Percentiles rank a stretch among this genome's conserved stretches.
Evolutionary conservation across 2,888 invertebrate genomes (phyloP).

Genomic region (Onthophagus sagittarius): DNA sequence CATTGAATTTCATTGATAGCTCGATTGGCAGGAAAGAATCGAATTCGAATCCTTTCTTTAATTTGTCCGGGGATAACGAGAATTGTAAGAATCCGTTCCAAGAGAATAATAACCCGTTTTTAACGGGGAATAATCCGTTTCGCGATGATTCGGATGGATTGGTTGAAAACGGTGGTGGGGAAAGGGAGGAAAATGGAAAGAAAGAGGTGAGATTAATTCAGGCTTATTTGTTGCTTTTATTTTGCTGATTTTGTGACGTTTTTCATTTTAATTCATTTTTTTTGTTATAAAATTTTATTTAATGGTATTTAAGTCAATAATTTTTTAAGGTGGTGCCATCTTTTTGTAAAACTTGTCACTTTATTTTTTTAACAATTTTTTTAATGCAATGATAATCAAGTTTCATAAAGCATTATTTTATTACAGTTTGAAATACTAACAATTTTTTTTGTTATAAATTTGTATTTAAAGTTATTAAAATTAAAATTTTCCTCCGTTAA

Average conservation of each 20-base stretch:
- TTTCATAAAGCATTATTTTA: too few relatives aligned
- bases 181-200: conserved; percentile 15
- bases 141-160: conserved; percentile 40
- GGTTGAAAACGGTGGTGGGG: conserved; percentile 23
- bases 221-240: conserved; percentile 23
- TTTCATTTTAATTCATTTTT: not conserved
- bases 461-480: not conserved
- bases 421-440: too few relatives aligned
- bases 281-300: too few relatives aligned
- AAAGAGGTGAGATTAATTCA: conserved; percentile 28
- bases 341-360: not conserved
- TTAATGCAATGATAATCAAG: too few relatives aligned
- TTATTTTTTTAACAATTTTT: not conserved
- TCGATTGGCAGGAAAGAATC: conserved; percentile 19
- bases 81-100: conserved; percentile 49
- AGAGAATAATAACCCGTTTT: conserved; percentile 41
- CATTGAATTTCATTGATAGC: conserved; percentile 29
- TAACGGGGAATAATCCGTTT: conserved; percentile 45
- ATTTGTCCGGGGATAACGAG: conserved; percentile 35
- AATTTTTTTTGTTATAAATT: too few relatives aligned
- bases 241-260: not conserved
- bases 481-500: too few relatives aligned
- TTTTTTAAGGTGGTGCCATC: not conserved
- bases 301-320: too few relatives aligned
- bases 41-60: conserved; percentile 41